Conservation (phyloP, 2,113 vertebrate genomes). For the Bufo gargarizans region DNA sequence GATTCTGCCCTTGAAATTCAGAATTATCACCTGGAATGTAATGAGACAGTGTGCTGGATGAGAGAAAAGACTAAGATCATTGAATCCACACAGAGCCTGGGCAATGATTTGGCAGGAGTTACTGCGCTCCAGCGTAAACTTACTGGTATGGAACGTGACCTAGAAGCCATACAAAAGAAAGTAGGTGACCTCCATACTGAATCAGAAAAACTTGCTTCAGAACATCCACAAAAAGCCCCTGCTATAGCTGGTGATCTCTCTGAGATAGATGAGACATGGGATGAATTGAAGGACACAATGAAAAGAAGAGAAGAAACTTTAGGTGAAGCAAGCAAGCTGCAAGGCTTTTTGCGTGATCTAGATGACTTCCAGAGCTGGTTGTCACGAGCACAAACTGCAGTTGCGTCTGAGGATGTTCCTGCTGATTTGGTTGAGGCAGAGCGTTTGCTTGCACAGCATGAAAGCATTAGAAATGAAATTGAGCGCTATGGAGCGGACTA, state of each 20-base stretch:
- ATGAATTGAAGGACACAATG: constrained; percentile 84
- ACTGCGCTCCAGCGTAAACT: constrained; percentile 91
- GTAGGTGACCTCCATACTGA: constrained; percentile 81
- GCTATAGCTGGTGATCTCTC: constrained; percentile 74
- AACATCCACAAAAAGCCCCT: constrained; percentile 79
- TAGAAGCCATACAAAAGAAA: constrained; percentile 91
- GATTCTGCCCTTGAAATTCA: constrained; percentile 90
- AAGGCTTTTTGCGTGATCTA: constrained; percentile 89
- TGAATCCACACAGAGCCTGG: constrained; percentile 88
- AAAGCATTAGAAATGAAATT: constrained; percentile 89
- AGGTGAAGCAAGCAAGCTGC: constrained; percentile 89
- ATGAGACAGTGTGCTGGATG: constrained; percentile 94
- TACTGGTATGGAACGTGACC: constrained; percentile 88
- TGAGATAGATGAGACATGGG: constrained; percentile 85
- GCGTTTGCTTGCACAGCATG: constrained; percentile 83
- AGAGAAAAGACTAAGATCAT: constrained; percentile 94
- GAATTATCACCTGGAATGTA: constrained; percentile 93
- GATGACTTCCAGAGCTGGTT: constrained; percentile 94
- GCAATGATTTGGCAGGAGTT: constrained; percentile 90
- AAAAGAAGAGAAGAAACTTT: constrained; percentile 85
- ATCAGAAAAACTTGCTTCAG: constrained; percentile 75
- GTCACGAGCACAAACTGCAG: constrained; percentile 85
- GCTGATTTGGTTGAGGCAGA: constrained; percentile 87
- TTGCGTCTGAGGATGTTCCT: constrained; percentile 90
- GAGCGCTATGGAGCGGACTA: constrained; percentile 89